Percentiles rank a stretch among this genome's conserved stretches.
Conservation (phyloP, 2,888 invertebrate species). For the Dorcus parallelipipedus region DNA sequence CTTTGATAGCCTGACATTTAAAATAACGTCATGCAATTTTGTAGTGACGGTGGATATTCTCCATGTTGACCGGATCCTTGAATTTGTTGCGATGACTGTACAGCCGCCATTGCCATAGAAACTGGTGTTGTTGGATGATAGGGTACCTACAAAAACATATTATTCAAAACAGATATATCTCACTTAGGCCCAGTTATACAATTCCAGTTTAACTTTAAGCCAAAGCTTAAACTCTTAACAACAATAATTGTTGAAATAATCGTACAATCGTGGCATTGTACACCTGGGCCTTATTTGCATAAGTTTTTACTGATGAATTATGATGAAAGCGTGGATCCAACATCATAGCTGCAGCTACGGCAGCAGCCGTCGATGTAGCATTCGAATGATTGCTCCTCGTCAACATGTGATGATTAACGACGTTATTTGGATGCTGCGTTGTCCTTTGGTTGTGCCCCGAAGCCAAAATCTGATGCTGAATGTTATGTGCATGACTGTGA, state of each 20-base stretch:
- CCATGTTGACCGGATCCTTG: constrained; percentile 43
- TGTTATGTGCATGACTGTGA: constrained; percentile 44
- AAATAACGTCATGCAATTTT: constrained; percentile 50
- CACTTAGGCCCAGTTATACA: no score
- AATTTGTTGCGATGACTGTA: constrained; percentile 47
- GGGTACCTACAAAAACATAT: constrained; percentile 40
- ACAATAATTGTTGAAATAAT: no score
- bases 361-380: constrained; percentile 48
- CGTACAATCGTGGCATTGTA: not conserved
- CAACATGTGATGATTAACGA: constrained; percentile 47
- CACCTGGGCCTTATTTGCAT: not conserved
- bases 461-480: constrained; percentile 45
- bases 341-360: constrained; percentile 52
- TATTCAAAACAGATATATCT: not conserved
- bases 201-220: no score
- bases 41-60: constrained; percentile 46
- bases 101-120: constrained; percentile 48
- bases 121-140: constrained; percentile 49
- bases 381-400: constrained; percentile 43
- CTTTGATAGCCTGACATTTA: constrained; percentile 25
- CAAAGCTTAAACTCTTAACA: not conserved
- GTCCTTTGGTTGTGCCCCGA: constrained; percentile 40
- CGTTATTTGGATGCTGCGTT: constrained; percentile 41
- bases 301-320: constrained; percentile 44
- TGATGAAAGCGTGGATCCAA: constrained; percentile 51